phyloP scores from a whole-genome alignment of 2,113 vertebrate species.

The Burhinus oedicnemus region DNA sequence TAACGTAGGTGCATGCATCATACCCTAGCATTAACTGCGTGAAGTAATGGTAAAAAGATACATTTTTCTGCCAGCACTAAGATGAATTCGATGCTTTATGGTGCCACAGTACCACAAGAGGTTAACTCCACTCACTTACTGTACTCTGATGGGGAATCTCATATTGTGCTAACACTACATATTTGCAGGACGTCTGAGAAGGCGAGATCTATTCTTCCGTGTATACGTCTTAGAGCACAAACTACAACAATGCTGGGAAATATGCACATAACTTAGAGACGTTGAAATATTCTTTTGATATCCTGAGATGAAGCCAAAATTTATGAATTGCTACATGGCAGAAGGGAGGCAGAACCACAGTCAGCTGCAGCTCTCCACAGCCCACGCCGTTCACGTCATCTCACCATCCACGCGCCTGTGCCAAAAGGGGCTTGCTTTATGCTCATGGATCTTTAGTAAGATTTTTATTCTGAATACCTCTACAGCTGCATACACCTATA shows the following conservation, averaged over 20 bases:
- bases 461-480: background rate
- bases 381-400: rapidly evolving
- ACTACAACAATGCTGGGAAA: background rate
- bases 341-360: background rate
- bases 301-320: background rate
- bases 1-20: rapidly evolving
- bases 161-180: background rate
- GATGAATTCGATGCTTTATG: background rate
- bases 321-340: background rate
- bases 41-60: background rate
- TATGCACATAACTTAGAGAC: background rate
- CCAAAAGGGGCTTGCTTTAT: background rate
- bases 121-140: background rate
- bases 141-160: background rate
- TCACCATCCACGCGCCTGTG: background rate
- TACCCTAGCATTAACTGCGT: background rate
- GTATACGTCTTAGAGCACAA: too few species aligned
- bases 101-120: background rate
- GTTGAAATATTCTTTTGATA: background rate
- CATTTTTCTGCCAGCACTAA: background rate
- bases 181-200: background rate
- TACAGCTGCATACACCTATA: background rate
- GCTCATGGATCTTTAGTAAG: background rate
- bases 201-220: background rate
- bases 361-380: background rate